Evolutionary conservation across 35 echinoderm and acorn worm species (phyloP).

Genomic region (Ophiothrix spiculata): DNA sequence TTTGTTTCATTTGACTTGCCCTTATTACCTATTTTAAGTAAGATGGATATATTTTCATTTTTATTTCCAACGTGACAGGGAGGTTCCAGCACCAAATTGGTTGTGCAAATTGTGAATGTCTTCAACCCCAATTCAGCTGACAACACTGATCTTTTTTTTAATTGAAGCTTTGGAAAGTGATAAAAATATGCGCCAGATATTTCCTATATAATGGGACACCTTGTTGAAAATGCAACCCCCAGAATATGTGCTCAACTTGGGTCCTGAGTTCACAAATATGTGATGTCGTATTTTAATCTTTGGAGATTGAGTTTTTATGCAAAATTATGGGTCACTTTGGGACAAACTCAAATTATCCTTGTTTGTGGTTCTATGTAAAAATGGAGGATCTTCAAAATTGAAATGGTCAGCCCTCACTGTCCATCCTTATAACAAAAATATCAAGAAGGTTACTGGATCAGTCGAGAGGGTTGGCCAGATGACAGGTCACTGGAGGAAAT

Average conservation of each 20-base stretch:
- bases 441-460: neutral
- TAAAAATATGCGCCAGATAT: neutral
- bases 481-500: neutral
- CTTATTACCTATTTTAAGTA: neutral
- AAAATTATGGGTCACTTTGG: constrained; percentile 24
- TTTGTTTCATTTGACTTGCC: neutral
- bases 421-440: neutral
- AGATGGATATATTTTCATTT: neutral
- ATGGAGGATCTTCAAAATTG: neutral
- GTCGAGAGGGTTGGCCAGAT: neutral
- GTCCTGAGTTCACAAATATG: neutral
- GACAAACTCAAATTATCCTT: constrained; percentile 14
- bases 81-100: neutral
- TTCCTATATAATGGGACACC: neutral
- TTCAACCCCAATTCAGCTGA: neutral
- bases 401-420: neutral
- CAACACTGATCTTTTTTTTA: neutral
- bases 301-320: constrained; percentile 33
- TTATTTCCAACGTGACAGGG: neutral
- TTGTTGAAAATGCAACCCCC: constrained; percentile 3
- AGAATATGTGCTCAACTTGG: neutral
- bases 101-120: neutral
- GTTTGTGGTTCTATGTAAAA: constrained; percentile 27
- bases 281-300: constrained; percentile 7
- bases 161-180: neutral